These are phyloP conservation scores for Drosophila ustulata DNA, from an alignment of 2,888 invertebrate species.

Conservation along the genomic window DNA sequence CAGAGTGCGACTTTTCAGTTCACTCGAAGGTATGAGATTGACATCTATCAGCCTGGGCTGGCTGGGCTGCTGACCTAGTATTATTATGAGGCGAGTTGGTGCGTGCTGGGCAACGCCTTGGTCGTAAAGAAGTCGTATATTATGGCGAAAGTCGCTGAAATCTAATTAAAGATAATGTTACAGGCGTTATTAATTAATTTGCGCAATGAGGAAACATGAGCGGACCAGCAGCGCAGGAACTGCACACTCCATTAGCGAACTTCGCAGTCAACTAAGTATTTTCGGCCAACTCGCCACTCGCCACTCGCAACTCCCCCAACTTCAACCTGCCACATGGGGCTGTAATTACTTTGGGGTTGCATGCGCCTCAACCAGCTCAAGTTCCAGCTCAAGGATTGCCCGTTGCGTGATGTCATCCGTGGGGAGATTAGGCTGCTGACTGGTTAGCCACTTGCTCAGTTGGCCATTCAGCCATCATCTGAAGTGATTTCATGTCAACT, in stretches of 20 bases:
- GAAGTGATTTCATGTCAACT: slow-evolving; percentile 27
- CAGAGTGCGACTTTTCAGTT: slow-evolving; percentile 33
- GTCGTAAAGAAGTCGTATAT: slow-evolving; percentile 2
- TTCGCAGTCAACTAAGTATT: slow-evolving; percentile 23
- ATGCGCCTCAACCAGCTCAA: slow-evolving; percentile 38
- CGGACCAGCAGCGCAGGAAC: neutral
- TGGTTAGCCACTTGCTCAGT: slow-evolving; percentile 15
- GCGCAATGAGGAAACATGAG: slow-evolving; percentile 38
- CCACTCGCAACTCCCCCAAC: slow-evolving; percentile 1
- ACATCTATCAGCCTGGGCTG: slow-evolving; percentile 1
- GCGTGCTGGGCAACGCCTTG: neutral
- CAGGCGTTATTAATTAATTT: slow-evolving; percentile 69
- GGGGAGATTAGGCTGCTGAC: slow-evolving; percentile 4
- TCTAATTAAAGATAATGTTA: slow-evolving; percentile 66
- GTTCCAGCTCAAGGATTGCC: slow-evolving; percentile 3
- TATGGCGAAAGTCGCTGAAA: slow-evolving; percentile 31
- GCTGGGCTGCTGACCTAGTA: no score
- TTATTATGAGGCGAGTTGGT: neutral
- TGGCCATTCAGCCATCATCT: slow-evolving; percentile 24
- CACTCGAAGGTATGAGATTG: slow-evolving; percentile 38
- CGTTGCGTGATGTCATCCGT: slow-evolving; percentile 41
- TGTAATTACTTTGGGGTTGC: slow-evolving; percentile 57
- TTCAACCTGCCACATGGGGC: slow-evolving; percentile 35
- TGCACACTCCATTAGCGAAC: slow-evolving; percentile 45
- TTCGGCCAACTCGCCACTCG: slow-evolving; percentile 19